These are phyloP conservation scores for Phrynocephalus versicolor DNA, from an alignment of 2,113 vertebrate genomes.

Conservation along the genomic window DNA sequence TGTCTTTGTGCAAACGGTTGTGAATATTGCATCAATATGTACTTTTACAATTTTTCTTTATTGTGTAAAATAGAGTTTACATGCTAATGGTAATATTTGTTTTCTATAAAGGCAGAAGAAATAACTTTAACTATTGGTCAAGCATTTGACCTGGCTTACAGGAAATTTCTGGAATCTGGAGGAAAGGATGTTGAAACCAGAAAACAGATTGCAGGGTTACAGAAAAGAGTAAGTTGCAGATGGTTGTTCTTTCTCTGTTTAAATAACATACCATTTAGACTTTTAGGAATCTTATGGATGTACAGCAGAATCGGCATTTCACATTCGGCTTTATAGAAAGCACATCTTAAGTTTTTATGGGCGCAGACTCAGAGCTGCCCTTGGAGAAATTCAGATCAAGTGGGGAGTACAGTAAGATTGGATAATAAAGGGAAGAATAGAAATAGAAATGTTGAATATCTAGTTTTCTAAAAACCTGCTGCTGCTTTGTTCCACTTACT, in stretches of 20 bases:
- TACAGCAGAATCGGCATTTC: neutral
- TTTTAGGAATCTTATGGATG: neutral
- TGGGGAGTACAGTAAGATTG: neutral
- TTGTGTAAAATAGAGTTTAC: neutral
- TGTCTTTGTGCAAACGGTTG: neutral
- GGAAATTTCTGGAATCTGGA: constrained; percentile 98
- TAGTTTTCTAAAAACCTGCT: too few species aligned
- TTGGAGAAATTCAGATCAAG: neutral
- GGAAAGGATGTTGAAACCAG: constrained; percentile 98
- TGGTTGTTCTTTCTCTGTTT: constrained; percentile 4
- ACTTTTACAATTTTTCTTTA: neutral
- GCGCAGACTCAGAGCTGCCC: neutral
- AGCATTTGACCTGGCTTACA: constrained; percentile 98
- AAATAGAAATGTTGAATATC: neutral
- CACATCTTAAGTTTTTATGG: neutral
- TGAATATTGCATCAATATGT: neutral
- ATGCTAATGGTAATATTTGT: constrained; percentile 51
- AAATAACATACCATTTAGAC: neutral
- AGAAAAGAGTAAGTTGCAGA: constrained; percentile 89
- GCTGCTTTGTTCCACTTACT: too few species aligned
- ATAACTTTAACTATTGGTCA: constrained; percentile 98
- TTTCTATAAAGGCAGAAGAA: constrained; percentile 88
- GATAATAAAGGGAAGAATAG: neutral
- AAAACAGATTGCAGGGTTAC: constrained; percentile 94
- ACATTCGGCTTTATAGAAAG: neutral